A percentile compares a stretch with the other conserved stretches of the same genome.
Evolutionary conservation across 2,113 vertebrate genomes (phyloP).

Genomic region (Donacobius atricapilla): DNA sequence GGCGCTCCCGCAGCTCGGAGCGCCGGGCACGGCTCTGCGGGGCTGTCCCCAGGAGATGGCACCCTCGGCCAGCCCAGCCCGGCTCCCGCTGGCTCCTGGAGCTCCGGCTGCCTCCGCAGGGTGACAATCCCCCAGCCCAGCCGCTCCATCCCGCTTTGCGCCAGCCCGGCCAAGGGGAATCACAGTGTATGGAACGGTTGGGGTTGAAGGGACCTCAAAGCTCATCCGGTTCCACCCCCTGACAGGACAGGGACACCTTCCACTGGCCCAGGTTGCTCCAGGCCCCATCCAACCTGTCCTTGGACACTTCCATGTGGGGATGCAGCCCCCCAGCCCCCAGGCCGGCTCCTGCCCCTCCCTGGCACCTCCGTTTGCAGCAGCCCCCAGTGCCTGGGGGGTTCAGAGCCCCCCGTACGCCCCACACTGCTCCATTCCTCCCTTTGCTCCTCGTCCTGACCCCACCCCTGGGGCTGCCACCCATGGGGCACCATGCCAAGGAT

Average conservation of each 20-base stretch:
- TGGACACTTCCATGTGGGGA: not conserved
- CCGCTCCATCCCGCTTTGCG: accelerated
- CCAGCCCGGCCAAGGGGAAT: not conserved
- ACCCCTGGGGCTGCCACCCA: not conserved
- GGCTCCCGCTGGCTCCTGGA: not conserved
- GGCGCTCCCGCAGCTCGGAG: not conserved
- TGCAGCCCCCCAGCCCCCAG: not conserved
- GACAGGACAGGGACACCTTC: not conserved
- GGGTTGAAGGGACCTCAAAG: not conserved
- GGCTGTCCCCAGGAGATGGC: conserved; percentile 45
- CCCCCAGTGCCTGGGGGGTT: not conserved
- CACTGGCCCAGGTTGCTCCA: not conserved
- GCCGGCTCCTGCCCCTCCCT: not conserved
- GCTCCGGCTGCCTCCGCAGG: not conserved
- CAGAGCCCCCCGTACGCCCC: accelerated
- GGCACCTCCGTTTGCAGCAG: not conserved
- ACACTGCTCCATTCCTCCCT: accelerated
- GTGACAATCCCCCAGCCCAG: accelerated
- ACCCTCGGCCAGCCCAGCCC: conserved; percentile 18
- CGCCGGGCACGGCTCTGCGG: not conserved
- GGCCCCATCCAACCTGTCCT: accelerated
- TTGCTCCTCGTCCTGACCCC: not conserved
- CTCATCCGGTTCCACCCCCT: too few relatives aligned
- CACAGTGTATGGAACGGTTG: accelerated
- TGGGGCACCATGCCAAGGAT: not conserved